Conservation (phyloP, 1,140 invertebrate genomes). For the Aphelenchoides fujianensis region DNA sequence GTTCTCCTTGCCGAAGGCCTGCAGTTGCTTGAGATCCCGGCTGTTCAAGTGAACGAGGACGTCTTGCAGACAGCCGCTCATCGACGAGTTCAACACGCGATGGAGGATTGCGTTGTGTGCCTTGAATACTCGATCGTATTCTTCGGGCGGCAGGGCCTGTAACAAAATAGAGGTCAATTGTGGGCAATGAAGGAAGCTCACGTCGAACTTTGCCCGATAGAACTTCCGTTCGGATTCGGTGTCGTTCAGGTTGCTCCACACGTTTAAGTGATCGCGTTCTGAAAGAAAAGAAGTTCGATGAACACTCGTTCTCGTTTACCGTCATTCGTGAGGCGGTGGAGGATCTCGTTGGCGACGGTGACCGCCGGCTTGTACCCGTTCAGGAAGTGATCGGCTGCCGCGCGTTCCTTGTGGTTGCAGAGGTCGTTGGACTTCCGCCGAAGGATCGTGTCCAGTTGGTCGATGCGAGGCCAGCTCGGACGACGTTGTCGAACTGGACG, state of each 20-base stretch:
- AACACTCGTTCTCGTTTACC: slow-evolving; percentile 18
- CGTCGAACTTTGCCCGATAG: slow-evolving; percentile 34
- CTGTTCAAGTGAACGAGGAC: slow-evolving; percentile 13
- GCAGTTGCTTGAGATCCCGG: slow-evolving; percentile 17
- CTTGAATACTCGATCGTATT: not conserved
- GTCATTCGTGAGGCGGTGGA: slow-evolving; percentile 31
- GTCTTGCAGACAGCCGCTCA: slow-evolving; percentile 3
- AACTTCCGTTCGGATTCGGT: slow-evolving; percentile 36
- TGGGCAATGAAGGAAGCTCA: not conserved
- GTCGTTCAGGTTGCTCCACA: slow-evolving; percentile 32
- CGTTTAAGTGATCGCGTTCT: slow-evolving; percentile 28
- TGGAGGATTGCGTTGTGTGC: slow-evolving; percentile 11
- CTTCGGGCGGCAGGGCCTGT: not conserved
- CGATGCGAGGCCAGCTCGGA: slow-evolving; percentile 21
- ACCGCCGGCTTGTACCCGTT: slow-evolving; percentile 15
- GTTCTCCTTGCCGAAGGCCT: slow-evolving; percentile 17
- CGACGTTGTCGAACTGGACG: slow-evolving; percentile 25
- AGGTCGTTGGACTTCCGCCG: slow-evolving; percentile 24
- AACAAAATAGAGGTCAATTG: not conserved
- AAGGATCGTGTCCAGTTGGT: slow-evolving; percentile 28
- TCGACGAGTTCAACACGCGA: slow-evolving; percentile 7
- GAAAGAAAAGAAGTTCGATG: not conserved
- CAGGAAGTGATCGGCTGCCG: slow-evolving; percentile 18
- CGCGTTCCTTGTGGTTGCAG: slow-evolving; percentile 30
- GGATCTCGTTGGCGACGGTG: slow-evolving; percentile 25